phyloP scores from a whole-genome alignment of 2,797 vertebrate species.

The Xiphorhynchus erythropygius region DNA sequence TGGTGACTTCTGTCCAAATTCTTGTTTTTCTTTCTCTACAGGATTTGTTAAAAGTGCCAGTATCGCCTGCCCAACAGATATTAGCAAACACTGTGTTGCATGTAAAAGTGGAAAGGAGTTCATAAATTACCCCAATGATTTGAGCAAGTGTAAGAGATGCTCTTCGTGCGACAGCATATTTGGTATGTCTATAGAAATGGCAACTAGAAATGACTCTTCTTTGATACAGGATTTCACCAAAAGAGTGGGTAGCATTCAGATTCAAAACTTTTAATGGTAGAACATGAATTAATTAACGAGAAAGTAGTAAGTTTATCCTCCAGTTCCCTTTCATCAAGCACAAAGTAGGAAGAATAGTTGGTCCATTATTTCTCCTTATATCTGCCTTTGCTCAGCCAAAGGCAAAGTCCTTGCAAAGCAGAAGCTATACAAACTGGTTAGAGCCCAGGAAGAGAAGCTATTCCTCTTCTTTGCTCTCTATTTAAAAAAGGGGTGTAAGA shows the following conservation, averaged over 20 bases:
- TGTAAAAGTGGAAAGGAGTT: slow-evolving; percentile 49
- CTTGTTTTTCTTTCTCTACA: slow-evolving; percentile 13
- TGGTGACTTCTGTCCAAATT: not conserved
- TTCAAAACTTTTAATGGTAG: not conserved
- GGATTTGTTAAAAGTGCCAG: not conserved
- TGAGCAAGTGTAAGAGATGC: not conserved
- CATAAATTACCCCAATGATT: not conserved
- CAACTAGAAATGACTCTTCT: not conserved
- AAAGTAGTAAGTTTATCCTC: not conserved
- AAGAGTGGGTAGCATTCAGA: not conserved
- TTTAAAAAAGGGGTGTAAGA: not conserved
- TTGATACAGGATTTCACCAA: not conserved
- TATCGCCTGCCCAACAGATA: not conserved
- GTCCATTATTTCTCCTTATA: not conserved
- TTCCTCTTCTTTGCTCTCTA: not conserved
- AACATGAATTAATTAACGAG: not conserved
- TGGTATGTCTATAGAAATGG: slow-evolving; percentile 3
- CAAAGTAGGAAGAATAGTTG: not conserved
- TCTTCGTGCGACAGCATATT: not conserved
- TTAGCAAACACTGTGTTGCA: not conserved
- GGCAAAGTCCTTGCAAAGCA: not conserved
- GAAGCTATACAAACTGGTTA: not conserved
- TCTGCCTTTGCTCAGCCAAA: not conserved
- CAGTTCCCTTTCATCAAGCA: not conserved
- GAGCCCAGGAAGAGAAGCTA: not conserved